A percentile compares a stretch with the other conserved stretches of the same genome.
phyloP scores from a whole-genome alignment of 2,888 invertebrate species.

The Morinoia aosen region DNA sequence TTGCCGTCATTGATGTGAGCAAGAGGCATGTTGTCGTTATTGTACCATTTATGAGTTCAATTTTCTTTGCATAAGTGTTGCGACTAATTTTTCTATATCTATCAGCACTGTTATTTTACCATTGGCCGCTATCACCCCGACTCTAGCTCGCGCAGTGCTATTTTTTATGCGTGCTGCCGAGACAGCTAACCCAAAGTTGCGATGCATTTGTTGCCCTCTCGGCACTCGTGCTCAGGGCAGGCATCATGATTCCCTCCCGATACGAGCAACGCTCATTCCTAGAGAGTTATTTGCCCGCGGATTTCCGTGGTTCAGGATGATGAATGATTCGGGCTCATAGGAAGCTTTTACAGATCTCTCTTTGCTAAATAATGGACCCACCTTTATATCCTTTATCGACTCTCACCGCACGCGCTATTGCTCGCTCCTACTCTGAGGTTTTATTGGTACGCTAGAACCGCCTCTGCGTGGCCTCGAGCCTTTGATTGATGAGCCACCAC shows the following conservation, averaged over 20 bases:
- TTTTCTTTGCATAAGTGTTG: background rate
- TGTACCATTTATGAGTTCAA: too few species aligned
- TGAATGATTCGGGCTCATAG: constrained; percentile 11
- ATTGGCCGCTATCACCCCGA: background rate
- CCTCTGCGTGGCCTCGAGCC: background rate
- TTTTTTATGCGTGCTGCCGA: background rate
- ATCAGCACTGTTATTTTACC: background rate
- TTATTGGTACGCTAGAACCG: background rate
- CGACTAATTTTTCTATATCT: background rate
- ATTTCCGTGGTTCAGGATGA: background rate
- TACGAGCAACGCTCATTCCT: background rate
- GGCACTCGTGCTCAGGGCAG: background rate
- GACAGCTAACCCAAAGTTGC: background rate
- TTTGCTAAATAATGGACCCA: constrained; percentile 6
- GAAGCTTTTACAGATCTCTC: background rate
- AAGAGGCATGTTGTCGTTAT: too few species aligned
- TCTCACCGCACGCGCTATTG: background rate
- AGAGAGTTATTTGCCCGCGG: constrained; percentile 19
- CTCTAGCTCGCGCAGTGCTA: background rate
- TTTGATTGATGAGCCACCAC: constrained; percentile 21
- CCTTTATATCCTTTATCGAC: background rate
- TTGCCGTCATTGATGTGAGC: too few species aligned
- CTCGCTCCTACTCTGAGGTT: background rate
- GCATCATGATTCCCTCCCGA: background rate
- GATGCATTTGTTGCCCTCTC: background rate